Conservation (phyloP, 1,140 invertebrate species). For the Caenorhabditis latens region DNA sequence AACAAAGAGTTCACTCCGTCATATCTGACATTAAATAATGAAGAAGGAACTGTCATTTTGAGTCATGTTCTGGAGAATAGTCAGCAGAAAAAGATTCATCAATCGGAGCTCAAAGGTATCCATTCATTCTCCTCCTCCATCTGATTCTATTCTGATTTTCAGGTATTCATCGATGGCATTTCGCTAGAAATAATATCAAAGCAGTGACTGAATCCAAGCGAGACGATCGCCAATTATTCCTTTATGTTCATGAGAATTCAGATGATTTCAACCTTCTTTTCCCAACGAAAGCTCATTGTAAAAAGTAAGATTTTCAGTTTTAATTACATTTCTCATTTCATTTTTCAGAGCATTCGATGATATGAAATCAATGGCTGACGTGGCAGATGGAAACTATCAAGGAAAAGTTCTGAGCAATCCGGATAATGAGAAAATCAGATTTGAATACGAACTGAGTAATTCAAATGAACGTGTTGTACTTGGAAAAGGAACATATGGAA, state of each 20-base stretch:
- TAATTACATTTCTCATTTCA: background rate
- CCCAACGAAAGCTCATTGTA: constrained; percentile 87
- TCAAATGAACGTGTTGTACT: constrained; percentile 88
- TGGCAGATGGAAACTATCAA: constrained; percentile 70
- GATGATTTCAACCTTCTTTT: constrained; percentile 99
- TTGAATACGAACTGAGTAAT: constrained; percentile 96
- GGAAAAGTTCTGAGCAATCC: constrained; percentile 71
- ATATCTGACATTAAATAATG: constrained; percentile 73
- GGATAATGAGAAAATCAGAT: constrained; percentile 79
- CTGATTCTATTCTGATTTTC: background rate
- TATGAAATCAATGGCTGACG: constrained; percentile 69
- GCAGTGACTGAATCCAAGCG: constrained; percentile 91
- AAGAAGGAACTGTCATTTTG: constrained; percentile 74
- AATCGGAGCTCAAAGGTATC: constrained; percentile 75
- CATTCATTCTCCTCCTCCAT: background rate
- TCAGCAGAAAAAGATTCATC: constrained; percentile 85
- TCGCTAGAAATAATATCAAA: constrained; percentile 90
- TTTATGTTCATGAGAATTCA: constrained; percentile 97
- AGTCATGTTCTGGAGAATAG: constrained; percentile 77
- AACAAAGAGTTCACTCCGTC: constrained; percentile 81
- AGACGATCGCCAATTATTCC: constrained; percentile 92
- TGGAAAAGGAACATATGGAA: constrained; percentile 94
- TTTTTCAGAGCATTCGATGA: constrained; percentile 63
- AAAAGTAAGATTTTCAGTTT: constrained; percentile 78
- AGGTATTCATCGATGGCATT: constrained; percentile 92